These are phyloP conservation scores for Tauraco hartlaubi DNA, from an alignment of 2,797 vertebrate genomes.

Conservation along the genomic window DNA sequence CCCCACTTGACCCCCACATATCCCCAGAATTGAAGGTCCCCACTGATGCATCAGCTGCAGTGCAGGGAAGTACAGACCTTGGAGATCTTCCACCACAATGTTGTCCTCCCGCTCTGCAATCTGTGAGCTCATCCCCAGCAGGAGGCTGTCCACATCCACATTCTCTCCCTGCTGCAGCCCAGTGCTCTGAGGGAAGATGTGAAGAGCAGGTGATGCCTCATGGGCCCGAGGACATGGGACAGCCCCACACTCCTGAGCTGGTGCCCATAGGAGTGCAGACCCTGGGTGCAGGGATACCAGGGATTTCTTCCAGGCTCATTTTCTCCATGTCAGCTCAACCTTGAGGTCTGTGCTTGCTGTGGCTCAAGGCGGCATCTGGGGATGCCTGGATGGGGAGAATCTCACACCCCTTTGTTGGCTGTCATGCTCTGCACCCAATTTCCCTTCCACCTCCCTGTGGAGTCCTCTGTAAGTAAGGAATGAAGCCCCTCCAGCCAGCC, in stretches of 20 bases:
- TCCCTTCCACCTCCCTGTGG: not conserved
- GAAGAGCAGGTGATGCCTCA: not conserved
- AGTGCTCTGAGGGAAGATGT: conserved; percentile 77
- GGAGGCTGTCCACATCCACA: conserved; percentile 86
- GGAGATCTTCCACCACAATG: conserved; percentile 91
- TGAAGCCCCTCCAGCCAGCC: not conserved
- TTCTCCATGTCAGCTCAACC: not conserved
- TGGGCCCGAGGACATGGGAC: fast-evolving
- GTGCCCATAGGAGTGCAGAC: not conserved
- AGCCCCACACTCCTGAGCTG: not conserved
- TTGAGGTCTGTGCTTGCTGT: not conserved
- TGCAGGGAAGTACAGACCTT: conserved; percentile 79
- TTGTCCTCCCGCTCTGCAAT: conserved; percentile 91
- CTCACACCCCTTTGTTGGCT: not conserved
- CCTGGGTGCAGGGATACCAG: fast-evolving
- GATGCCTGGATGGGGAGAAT: not conserved
- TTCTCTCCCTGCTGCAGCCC: conserved; percentile 78
- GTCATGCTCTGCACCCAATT: not conserved
- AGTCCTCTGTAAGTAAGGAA: not conserved
- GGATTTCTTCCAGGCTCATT: not conserved
- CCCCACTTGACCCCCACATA: not conserved
- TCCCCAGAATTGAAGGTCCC: not conserved
- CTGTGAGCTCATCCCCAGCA: conserved; percentile 97
- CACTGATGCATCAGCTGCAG: fast-evolving
- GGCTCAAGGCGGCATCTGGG: not conserved